phyloP scores from a whole-genome alignment of 2,888 invertebrate species.

The Trachelus stipa region DNA sequence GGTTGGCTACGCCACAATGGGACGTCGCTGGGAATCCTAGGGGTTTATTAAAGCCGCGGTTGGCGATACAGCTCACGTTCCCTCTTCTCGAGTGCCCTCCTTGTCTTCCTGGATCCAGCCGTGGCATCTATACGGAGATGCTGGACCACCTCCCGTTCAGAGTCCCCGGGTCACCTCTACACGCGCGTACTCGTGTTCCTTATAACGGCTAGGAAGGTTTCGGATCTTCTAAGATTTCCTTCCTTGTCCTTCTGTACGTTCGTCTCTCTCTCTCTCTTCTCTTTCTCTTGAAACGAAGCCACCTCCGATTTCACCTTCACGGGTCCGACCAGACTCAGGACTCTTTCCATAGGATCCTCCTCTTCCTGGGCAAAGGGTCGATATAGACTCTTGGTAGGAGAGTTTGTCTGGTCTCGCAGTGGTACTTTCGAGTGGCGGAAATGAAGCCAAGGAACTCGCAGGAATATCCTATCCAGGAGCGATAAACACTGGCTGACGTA shows the following conservation, averaged over 20 bases:
- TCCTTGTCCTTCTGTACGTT: conserved; percentile 1
- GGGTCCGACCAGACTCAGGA: background rate
- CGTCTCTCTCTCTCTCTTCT: conserved; percentile 22
- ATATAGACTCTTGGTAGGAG: background rate
- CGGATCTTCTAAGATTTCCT: background rate
- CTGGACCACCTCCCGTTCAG: conserved; percentile 1
- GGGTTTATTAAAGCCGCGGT: conserved; percentile 64
- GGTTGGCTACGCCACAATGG: conserved; percentile 58
- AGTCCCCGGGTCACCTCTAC: conserved; percentile 8
- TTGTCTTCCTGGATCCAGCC: conserved; percentile 24
- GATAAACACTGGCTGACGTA: background rate
- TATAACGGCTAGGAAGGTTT: conserved; percentile 1
- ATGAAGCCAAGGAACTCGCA: background rate
- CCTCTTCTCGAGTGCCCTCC: conserved; percentile 47
- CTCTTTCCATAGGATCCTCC: background rate
- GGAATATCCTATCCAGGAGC: background rate
- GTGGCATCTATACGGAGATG: background rate
- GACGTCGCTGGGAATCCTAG: conserved; percentile 60
- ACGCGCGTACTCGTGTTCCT: conserved; percentile 8
- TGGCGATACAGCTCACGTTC: conserved; percentile 65
- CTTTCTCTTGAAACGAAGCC: background rate
- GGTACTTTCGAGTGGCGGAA: background rate
- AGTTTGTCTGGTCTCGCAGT: background rate
- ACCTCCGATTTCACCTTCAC: background rate
- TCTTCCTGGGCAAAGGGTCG: background rate